Percentiles rank a stretch among this genome's conserved stretches.
phyloP scores from a whole-genome alignment of 2,888 invertebrate species.

The Synergus itoensis region DNA sequence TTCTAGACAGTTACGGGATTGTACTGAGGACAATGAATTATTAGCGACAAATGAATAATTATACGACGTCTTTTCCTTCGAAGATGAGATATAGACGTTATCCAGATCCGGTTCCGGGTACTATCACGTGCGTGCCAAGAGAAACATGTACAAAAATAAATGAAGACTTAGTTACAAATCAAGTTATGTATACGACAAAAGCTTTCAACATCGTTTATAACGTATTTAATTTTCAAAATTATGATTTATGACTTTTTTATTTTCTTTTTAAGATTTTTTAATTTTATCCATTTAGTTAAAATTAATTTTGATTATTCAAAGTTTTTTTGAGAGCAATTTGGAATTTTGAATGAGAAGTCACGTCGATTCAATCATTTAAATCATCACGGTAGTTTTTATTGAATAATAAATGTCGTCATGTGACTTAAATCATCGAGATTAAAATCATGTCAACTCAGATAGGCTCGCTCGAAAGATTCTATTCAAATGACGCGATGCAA shows the following conservation, averaged over 20 bases:
- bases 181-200: background rate
- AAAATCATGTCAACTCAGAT: constrained; percentile 16
- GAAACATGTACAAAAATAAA: constrained; percentile 1
- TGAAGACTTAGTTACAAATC: background rate
- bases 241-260: too few species aligned
- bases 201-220: background rate
- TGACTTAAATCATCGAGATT: constrained; percentile 26
- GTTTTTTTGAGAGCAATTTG: background rate
- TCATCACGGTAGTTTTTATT: constrained; percentile 10
- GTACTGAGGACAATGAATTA: constrained; percentile 39
- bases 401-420: constrained; percentile 31
- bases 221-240: background rate
- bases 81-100: constrained; percentile 51
- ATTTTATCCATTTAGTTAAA: background rate
- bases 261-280: too few species aligned
- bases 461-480: constrained; percentile 6
- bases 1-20: constrained; percentile 31
- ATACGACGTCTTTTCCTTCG: constrained; percentile 50
- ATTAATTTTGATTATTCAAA: background rate
- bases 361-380: background rate
- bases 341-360: background rate
- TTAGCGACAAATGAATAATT: constrained; percentile 52
- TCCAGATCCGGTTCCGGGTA: constrained; percentile 64
- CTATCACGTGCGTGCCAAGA: background rate
- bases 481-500: constrained; percentile 31